Conservation (phyloP, 2,888 invertebrate genomes). For the Patella ulyssiponensis region DNA sequence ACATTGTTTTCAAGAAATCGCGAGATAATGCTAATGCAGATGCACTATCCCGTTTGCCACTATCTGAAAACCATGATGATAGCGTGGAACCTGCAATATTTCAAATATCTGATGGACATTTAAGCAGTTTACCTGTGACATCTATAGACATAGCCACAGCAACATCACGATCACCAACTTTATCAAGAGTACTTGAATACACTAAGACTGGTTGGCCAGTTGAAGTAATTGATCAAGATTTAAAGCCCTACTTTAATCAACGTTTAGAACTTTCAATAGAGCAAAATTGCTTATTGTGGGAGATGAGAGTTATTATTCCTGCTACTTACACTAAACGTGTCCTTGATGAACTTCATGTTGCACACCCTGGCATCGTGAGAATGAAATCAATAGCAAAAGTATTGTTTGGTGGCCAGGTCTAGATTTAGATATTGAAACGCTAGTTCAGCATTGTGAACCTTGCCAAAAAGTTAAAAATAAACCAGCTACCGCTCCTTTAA, state of each 20-base stretch:
- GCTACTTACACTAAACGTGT: constrained; percentile 24
- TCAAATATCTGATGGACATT: constrained; percentile 33
- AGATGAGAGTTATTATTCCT: constrained; percentile 43
- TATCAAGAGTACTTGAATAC: constrained; percentile 31
- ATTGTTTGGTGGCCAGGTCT: constrained; percentile 56
- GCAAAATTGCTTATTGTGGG: constrained; percentile 48
- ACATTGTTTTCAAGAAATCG: no score
- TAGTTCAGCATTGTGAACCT: no score
- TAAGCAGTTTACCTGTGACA: constrained; percentile 53
- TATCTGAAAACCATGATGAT: neutral
- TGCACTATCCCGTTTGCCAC: constrained; percentile 15
- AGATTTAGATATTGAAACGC: constrained; percentile 38
- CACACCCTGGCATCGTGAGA: constrained; percentile 53
- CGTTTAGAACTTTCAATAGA: constrained; percentile 40
- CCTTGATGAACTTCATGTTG: constrained; percentile 47
- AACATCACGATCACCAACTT: constrained; percentile 27
- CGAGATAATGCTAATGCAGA: constrained; percentile 13
- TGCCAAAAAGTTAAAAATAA: no score
- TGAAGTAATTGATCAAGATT: neutral
- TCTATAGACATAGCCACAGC: constrained; percentile 20
- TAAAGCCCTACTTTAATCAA: constrained; percentile 28
- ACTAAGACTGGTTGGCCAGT: constrained; percentile 32
- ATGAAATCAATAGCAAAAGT: constrained; percentile 55
- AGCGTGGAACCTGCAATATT: constrained; percentile 21
- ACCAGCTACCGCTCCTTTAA: no score